Evolutionary conservation across 1,140 invertebrate species (phyloP), one percentile per base, ranked within the genome.

Genomic region (Medauroidea extradentata): DNA sequence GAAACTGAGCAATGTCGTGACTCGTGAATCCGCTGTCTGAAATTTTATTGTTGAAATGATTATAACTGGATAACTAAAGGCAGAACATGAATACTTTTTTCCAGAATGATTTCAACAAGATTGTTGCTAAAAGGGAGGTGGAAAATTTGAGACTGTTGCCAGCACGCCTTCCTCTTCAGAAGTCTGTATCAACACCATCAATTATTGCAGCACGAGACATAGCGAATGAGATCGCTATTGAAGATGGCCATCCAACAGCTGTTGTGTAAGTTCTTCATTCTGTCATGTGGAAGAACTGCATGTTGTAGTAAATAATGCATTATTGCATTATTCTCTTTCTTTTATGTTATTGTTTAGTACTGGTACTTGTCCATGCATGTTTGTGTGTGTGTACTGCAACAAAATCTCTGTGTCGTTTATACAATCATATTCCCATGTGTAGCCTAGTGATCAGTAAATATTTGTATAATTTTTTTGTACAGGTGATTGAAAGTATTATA

Each of bases 141-240:
- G 80, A 78, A 81, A 80, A 76, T 72, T 76, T 79, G 46, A 77
- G 83, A 65, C 77, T 90, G 57, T 75, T 83, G 63, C 84, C 86
- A 53, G 83, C 85, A 62, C 80, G 88, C 48, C 81, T 93, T 64
- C 89, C 89, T 51, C 80, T 94, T 54, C 91, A 94, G 73, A 95
- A 95, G 78, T 93, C 90, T 49, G 85, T 94, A 61, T 95, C 92
- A 11, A 94, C 91, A 23, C 91, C 91, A 21, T 94, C 91, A 53
- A 91, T 92, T 59, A 85, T 91, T 27, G 87, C 87, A 53, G 84
- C 84, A 48, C 77, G 84, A 61, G 83, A 77, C 61, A 76, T 77
- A 44, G 70, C 70, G 27, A 68, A 67, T 57, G 69, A 71, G 21
- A 58, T 70, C 9, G 42, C 41, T 5, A 24, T 49, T 2, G 46